A percentile compares a stretch with the other conserved stretches of the same genome.
Conservation (phyloP, 2,888 invertebrate genomes). For the Callyntrura guangdongensis region DNA sequence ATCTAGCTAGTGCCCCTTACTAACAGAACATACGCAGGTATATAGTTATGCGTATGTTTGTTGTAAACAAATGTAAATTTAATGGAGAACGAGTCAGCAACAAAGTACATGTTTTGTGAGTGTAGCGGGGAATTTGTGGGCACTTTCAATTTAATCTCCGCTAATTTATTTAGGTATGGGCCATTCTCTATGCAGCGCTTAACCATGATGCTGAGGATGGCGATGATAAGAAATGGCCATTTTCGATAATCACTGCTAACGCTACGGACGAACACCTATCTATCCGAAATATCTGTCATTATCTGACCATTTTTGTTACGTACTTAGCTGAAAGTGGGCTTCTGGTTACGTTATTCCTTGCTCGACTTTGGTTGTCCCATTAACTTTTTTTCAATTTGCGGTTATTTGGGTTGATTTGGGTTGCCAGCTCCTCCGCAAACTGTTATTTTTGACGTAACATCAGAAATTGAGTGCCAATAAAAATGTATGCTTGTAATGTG, state of each 20-base stretch:
- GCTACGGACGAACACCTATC: background rate
- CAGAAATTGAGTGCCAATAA: background rate
- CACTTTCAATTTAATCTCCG: background rate
- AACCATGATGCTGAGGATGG: conserved; percentile 36
- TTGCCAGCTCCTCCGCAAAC: background rate
- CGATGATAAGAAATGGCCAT: conserved; percentile 26
- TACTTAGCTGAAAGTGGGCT: background rate
- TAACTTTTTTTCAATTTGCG: conserved; percentile 35
- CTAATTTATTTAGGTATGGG: conserved; percentile 32
- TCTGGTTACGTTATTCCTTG: background rate
- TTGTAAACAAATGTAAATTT: background rate
- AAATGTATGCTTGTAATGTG: conserved; percentile 3
- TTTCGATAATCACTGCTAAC: background rate
- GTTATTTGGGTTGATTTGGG: conserved; percentile 34
- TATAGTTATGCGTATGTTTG: background rate
- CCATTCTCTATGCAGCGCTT: conserved; percentile 24
- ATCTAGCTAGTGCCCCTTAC: background rate
- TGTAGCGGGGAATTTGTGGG: background rate
- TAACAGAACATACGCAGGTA: too few relatives aligned
- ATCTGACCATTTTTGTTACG: too few relatives aligned
- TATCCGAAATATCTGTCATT: too few relatives aligned
- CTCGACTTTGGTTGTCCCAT: conserved; percentile 63
- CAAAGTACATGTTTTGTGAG: background rate
- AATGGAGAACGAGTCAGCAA: background rate
- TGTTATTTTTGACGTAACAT: conserved; percentile 7